Base-by-base conservation (phyloP, 2,888 invertebrate species). In the Drosophila subsilvestris region DNA sequence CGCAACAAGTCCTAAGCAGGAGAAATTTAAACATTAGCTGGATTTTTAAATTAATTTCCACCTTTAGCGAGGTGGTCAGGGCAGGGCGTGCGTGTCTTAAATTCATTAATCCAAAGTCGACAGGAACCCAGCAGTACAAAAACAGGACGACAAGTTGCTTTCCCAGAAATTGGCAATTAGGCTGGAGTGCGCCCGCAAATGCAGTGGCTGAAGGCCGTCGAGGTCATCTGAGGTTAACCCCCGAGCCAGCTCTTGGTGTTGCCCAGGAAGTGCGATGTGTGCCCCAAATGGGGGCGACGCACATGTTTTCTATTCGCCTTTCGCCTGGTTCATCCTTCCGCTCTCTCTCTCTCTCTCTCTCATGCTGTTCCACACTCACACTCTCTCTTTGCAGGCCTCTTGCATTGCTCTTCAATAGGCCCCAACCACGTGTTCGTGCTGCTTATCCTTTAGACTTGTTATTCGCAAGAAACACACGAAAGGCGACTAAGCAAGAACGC, bases 371-470 rank as follows among this genome's bases (percentile, higher is more conserved):
- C 22, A 9, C 17, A 44, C 22, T 10, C 2, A 25, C 20, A 12
- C 43, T 51, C 75, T 73, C 76, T 72, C 68, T 81, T 74, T 20
- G n/a, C 14, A 37, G 22, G 3, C 1, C 44, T 56, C 55, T 55
- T 51, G 37, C 17, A 51, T 12, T 12, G 37, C 85, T 86, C 87
- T 87, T 78, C 51, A 12, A n/a, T 70, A 44, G 22, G 47, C 1
- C 9, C 9, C 65, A 44, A 76, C 78, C 84, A 85, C 85, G 85
- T 85, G 85, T 75, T 88, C 63, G 27, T 75, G 74, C 65, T 73
- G 66, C 45, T 70, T 85, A 65, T 76, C 78, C 76, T 76, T 85
- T 81, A 59, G 43, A 62, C 68, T 72, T 86, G 80, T 78, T 76
- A 68, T 85, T 85, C 89, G 88, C 72, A 51, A 63, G 14, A 42